phyloP scores from a whole-genome alignment of 2,888 invertebrate genomes.

The Acronicta psi region DNA sequence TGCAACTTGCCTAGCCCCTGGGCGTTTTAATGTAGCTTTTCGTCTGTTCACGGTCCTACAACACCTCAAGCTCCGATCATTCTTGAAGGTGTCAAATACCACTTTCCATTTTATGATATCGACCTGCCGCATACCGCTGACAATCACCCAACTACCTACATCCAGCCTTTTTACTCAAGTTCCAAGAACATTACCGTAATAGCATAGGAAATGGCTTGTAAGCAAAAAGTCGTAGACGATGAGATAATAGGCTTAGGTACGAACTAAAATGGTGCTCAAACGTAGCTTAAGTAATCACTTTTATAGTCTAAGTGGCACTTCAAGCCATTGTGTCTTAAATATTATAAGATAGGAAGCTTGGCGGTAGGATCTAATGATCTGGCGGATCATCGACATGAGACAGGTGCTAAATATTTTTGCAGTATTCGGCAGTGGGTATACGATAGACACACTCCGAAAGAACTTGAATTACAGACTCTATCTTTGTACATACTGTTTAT shows the following conservation, averaged over 20 bases:
- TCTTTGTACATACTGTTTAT: too few relatives aligned
- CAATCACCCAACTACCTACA: slow-evolving; percentile 6
- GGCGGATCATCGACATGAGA: too few relatives aligned
- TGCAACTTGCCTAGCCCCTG: too few relatives aligned
- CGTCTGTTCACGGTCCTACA: too few relatives aligned
- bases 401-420: too few relatives aligned
- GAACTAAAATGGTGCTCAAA: slow-evolving; percentile 34
- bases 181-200: slow-evolving; percentile 29
- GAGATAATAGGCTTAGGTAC: slow-evolving; percentile 37
- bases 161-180: slow-evolving; percentile 5
- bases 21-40: too few relatives aligned
- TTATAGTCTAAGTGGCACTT: slow-evolving; percentile 10
- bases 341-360: neutral
- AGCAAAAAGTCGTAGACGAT: slow-evolving; percentile 32
- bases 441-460: too few relatives aligned
- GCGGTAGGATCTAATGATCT: too few relatives aligned
- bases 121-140: slow-evolving; percentile 1
- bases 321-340: slow-evolving; percentile 1
- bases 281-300: slow-evolving; percentile 31
- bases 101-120: slow-evolving; percentile 36
- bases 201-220: slow-evolving; percentile 24
- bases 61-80: slow-evolving; percentile 24
- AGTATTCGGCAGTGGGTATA: too few relatives aligned
- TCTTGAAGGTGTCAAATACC: slow-evolving; percentile 23
- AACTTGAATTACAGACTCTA: too few relatives aligned